Evolutionary conservation across 2,888 invertebrate species (phyloP).

Genomic region (Acleris laterana): DNA sequence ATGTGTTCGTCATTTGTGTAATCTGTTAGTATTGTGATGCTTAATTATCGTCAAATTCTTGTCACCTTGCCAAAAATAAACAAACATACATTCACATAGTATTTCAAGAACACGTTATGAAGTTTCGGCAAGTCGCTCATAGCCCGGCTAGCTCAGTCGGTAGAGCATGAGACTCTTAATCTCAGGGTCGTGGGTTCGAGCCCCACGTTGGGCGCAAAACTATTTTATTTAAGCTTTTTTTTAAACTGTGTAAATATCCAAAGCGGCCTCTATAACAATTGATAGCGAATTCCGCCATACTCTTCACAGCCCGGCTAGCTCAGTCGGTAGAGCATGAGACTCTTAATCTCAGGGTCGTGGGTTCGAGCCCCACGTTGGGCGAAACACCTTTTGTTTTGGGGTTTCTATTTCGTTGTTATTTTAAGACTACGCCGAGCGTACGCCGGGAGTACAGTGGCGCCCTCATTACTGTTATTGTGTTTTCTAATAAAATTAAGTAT

Average conservation of each 20-base stretch:
- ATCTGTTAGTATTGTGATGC: not conserved
- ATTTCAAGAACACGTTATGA: constrained; percentile 1
- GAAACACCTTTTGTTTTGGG: constrained; percentile 41
- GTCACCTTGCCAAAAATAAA: constrained; percentile 14
- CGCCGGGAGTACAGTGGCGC: too few species aligned
- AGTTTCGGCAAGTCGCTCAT: constrained; percentile 19
- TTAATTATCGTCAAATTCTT: not conserved
- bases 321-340: constrained; percentile 76
- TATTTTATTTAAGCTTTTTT: constrained; percentile 19
- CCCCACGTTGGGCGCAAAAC: constrained; percentile 84
- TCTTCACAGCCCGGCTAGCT: constrained; percentile 38
- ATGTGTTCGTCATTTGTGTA: too few species aligned
- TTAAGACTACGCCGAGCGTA: too few species aligned
- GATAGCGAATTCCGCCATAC: constrained; percentile 9
- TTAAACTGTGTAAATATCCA: too few species aligned
- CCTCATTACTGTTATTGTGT: too few species aligned
- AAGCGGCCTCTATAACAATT: not conserved
- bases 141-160: constrained; percentile 40
- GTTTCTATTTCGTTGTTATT: too few species aligned
- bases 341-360: constrained; percentile 87
- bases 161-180: constrained; percentile 86
- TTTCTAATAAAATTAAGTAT: too few species aligned
- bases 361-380: constrained; percentile 87
- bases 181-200: constrained; percentile 87
- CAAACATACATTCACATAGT: not conserved